Conservation (phyloP, 2,888 invertebrate species). For the Cataglyphis livida region DNA sequence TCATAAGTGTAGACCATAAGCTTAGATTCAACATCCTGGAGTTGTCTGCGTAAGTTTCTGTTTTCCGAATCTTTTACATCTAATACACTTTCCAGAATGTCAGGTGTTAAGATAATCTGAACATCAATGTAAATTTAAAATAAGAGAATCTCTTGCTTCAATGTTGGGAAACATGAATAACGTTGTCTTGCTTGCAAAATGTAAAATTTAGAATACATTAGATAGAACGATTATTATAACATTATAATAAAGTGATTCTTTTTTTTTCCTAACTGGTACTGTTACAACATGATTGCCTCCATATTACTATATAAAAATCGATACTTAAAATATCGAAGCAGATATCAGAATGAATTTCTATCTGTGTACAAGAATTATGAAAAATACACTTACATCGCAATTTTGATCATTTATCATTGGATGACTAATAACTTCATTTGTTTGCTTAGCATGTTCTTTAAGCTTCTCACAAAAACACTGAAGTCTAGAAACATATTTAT, state of each 20-base stretch:
- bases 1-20: conserved; percentile 66
- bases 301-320: conserved; percentile 18
- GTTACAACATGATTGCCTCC: conserved; percentile 69
- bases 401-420: conserved; percentile 63
- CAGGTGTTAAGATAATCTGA: conserved; percentile 78
- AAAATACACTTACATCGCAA: conserved; percentile 74
- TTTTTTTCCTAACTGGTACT: conserved; percentile 6
- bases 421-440: conserved; percentile 61
- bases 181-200: conserved; percentile 15
- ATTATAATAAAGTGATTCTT: background rate
- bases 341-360: conserved; percentile 5
- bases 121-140: conserved; percentile 64
- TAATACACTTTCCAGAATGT: conserved; percentile 77
- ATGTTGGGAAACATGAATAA: background rate
- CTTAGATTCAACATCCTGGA: conserved; percentile 67
- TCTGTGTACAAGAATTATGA: background rate
- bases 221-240: background rate
- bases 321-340: background rate
- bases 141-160: conserved; percentile 36
- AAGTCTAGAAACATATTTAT: conserved; percentile 73
- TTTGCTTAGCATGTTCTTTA: conserved; percentile 65
- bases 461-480: conserved; percentile 75
- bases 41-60: conserved; percentile 68
- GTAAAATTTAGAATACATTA: conserved; percentile 1
- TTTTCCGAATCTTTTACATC: conserved; percentile 72